Evolutionary conservation across 2,113 vertebrate genomes (phyloP).

Genomic region (Numenius arquata): DNA sequence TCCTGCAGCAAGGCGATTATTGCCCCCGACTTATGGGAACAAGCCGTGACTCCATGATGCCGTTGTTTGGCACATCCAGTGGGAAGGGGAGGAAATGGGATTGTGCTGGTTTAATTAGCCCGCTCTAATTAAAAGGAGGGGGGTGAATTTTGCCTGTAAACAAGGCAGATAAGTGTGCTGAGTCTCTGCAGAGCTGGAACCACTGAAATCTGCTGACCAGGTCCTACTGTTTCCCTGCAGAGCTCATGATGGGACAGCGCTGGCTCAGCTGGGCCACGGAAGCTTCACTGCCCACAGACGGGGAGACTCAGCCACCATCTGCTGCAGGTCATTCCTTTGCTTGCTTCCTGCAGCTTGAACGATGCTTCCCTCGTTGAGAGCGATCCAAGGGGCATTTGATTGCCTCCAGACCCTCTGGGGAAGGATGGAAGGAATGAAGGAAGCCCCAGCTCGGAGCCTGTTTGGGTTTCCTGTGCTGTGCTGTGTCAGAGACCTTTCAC

Average conservation of each 20-base stretch:
- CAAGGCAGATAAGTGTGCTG: fast-evolving
- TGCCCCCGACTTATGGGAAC: fast-evolving
- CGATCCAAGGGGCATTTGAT: fast-evolving
- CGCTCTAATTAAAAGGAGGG: neutral
- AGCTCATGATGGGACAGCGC: fast-evolving
- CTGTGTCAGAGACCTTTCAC: neutral
- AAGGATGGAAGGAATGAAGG: neutral
- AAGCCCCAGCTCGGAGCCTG: fast-evolving
- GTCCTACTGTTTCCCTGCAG: fast-evolving
- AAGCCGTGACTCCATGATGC: fast-evolving
- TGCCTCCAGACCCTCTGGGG: neutral
- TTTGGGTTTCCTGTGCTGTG: neutral
- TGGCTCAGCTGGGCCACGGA: fast-evolving
- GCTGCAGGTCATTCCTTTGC: fast-evolving
- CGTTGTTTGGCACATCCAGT: fast-evolving
- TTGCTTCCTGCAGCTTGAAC: neutral
- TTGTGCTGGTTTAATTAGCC: neutral
- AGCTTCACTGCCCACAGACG: neutral
- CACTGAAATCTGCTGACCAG: fast-evolving
- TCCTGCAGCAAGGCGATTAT: fast-evolving
- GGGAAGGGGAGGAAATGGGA: no score
- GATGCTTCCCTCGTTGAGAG: fast-evolving
- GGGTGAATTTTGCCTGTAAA: neutral
- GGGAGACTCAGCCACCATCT: neutral
- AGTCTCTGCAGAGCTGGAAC: neutral